Evolutionary conservation across 2,888 invertebrate species (phyloP).

Genomic region (Polydrusus cervinus): DNA sequence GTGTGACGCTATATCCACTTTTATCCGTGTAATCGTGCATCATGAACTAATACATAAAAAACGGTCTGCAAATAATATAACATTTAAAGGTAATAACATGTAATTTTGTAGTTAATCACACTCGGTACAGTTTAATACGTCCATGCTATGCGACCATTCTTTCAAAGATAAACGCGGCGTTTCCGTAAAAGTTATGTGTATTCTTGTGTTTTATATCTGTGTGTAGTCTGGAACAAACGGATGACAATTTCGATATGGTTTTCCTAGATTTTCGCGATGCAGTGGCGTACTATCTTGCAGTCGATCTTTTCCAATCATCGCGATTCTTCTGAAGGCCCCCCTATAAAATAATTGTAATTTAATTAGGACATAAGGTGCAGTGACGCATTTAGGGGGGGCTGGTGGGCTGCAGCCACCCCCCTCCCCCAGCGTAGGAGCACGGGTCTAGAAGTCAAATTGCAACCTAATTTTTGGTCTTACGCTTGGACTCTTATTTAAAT

Average conservation of each 20-base stretch:
- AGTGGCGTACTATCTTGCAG: too few relatives aligned
- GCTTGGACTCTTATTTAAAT: too few relatives aligned
- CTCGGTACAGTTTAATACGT: conserved; percentile 33
- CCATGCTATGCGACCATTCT: conserved; percentile 16
- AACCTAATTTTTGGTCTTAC: too few relatives aligned
- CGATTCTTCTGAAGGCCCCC: background rate
- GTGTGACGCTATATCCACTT: conserved; percentile 29
- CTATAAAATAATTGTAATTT: background rate
- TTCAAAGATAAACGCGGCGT: conserved; percentile 17
- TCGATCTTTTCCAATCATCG: conserved; percentile 8
- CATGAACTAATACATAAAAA: conserved; percentile 26
- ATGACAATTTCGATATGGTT: conserved; percentile 23
- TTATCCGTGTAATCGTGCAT: conserved; percentile 32
- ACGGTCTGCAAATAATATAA: conserved; percentile 36
- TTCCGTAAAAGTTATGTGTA: conserved; percentile 19
- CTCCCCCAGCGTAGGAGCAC: too few relatives aligned
- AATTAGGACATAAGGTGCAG: too few relatives aligned
- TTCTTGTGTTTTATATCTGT: conserved; percentile 18
- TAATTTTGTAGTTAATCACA: conserved; percentile 40
- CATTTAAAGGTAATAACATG: conserved; percentile 43
- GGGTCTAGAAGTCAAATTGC: too few relatives aligned
- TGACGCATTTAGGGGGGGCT: too few relatives aligned
- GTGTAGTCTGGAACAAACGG: conserved; percentile 20
- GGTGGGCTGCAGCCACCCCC: too few relatives aligned
- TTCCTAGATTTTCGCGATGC: too few relatives aligned